phyloP scores from a whole-genome alignment of 2,888 invertebrate genomes.

The Dasysyrphus albostriatus region DNA sequence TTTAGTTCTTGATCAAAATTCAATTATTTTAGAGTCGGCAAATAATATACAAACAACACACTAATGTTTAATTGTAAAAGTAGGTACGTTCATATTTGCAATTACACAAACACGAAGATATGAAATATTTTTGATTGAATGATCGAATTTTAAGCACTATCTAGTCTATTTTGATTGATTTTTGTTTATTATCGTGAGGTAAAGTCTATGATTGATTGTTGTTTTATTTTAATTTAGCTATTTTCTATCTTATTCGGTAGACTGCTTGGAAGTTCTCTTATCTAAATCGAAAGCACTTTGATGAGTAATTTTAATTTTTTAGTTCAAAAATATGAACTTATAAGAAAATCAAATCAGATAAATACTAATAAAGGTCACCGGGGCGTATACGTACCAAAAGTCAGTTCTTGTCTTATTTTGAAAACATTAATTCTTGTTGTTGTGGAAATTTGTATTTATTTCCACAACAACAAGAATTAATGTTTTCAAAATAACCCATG shows the following conservation, averaged over 20 bases:
- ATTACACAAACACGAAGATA: not conserved
- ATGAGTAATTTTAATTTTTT: not conserved
- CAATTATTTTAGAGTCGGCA: not conserved
- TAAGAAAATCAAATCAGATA: too few relatives aligned
- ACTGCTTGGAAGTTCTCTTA: not conserved
- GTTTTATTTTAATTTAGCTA: not conserved
- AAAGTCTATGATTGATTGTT: not conserved
- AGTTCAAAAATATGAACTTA: too few relatives aligned
- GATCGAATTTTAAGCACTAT: constrained; percentile 24
- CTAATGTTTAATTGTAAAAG: not conserved
- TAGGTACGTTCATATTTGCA: not conserved
- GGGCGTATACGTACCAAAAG: too few relatives aligned
- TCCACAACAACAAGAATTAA: too few relatives aligned
- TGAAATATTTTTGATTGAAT: constrained; percentile 6
- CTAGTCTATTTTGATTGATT: not conserved
- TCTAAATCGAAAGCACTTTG: constrained; percentile 2
- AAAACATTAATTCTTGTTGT: too few relatives aligned
- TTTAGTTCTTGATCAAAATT: not conserved
- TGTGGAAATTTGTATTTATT: too few relatives aligned
- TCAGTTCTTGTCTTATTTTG: too few relatives aligned
- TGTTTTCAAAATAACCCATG: too few relatives aligned
- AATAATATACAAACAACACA: not conserved
- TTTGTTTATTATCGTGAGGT: not conserved
- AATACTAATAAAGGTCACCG: too few relatives aligned
- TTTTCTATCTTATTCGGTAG: not conserved